These are phyloP conservation scores for Scotopteryx bipunctaria DNA, from an alignment of 2,888 invertebrate species.

Conservation along the genomic window DNA sequence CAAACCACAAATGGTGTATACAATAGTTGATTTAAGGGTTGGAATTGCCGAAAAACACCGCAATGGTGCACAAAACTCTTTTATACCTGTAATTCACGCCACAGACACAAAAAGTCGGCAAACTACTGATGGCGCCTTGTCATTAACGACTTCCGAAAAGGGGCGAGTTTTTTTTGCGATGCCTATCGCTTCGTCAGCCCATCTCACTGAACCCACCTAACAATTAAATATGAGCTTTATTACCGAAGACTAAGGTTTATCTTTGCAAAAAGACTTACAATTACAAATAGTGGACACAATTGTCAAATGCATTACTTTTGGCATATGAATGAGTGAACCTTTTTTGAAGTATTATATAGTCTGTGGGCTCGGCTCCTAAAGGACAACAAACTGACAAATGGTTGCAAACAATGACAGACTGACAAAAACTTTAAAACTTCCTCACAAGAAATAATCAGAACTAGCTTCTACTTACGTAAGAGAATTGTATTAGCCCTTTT, in stretches of 20 bases:
- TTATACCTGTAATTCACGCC: slow-evolving; percentile 58
- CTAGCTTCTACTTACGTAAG: slow-evolving; percentile 44
- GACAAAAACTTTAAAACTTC: slow-evolving; percentile 50
- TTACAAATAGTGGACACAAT: too few relatives aligned
- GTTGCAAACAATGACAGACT: slow-evolving; percentile 62
- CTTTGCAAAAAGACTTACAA: neutral
- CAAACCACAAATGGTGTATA: slow-evolving; percentile 51
- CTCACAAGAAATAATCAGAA: slow-evolving; percentile 50
- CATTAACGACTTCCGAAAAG: slow-evolving; percentile 80
- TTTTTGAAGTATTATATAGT: neutral
- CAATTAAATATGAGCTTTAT: slow-evolving; percentile 2
- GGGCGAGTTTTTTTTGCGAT: slow-evolving; percentile 60
- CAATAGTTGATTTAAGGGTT: slow-evolving; percentile 40
- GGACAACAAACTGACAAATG: slow-evolving; percentile 78
- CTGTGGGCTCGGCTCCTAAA: slow-evolving; percentile 54
- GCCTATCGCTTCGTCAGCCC: slow-evolving; percentile 49
- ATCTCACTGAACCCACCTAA: slow-evolving; percentile 6
- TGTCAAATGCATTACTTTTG: too few relatives aligned
- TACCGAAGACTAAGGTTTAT: neutral
- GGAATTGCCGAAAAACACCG: slow-evolving; percentile 31
- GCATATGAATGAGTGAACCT: slow-evolving; percentile 3
- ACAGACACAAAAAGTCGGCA: slow-evolving; percentile 58
- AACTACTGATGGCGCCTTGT: slow-evolving; percentile 77
- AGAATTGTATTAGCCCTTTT: slow-evolving; percentile 57
- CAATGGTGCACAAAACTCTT: slow-evolving; percentile 38